A percentile compares a stretch with the other conserved stretches of the same genome.
phyloP scores from a whole-genome alignment of 1,140 invertebrate species.

The Macrotrachela quadricornifera region DNA sequence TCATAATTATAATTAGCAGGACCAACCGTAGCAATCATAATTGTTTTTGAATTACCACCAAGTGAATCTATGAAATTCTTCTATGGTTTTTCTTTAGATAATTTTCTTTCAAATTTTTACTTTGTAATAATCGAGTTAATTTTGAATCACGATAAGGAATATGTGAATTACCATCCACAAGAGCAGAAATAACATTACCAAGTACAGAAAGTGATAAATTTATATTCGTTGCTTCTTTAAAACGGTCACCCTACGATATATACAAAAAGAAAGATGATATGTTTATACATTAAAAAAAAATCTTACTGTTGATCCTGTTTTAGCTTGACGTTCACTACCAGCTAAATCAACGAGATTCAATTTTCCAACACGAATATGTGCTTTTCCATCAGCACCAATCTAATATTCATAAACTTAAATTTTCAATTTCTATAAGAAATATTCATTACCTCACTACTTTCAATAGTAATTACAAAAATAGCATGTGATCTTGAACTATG shows the following conservation, averaged over 20 bases:
- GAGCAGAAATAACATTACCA: constrained; percentile 77
- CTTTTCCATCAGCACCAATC: constrained; percentile 27
- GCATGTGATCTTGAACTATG: constrained; percentile 93
- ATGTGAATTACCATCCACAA: constrained; percentile 38
- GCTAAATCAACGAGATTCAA: constrained; percentile 93
- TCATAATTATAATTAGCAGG: constrained; percentile 32
- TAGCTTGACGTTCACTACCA: constrained; percentile 85
- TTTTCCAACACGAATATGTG: constrained; percentile 37
- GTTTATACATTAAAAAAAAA: constrained; percentile 16
- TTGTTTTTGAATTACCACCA: constrained; percentile 31
- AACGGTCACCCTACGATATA: constrained; percentile 46
- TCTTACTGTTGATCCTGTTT: constrained; percentile 38
- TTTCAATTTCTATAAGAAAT: constrained; percentile 11
- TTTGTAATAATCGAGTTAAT: constrained; percentile 27
- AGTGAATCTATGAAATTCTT: constrained; percentile 18
- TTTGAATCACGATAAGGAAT: constrained; percentile 27
- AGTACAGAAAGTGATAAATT: constrained; percentile 75
- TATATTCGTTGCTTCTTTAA: constrained; percentile 83
- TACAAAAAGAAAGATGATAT: not conserved
- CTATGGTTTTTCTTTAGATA: too few species aligned
- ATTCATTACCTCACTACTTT: constrained; percentile 37
- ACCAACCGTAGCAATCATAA: constrained; percentile 31
- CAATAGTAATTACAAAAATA: constrained; percentile 78
- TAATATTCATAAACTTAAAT: constrained; percentile 10
- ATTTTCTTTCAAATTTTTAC: not conserved